Base-by-base conservation (phyloP, 2,797 vertebrate species). In the Ataeniobius toweri region DNA sequence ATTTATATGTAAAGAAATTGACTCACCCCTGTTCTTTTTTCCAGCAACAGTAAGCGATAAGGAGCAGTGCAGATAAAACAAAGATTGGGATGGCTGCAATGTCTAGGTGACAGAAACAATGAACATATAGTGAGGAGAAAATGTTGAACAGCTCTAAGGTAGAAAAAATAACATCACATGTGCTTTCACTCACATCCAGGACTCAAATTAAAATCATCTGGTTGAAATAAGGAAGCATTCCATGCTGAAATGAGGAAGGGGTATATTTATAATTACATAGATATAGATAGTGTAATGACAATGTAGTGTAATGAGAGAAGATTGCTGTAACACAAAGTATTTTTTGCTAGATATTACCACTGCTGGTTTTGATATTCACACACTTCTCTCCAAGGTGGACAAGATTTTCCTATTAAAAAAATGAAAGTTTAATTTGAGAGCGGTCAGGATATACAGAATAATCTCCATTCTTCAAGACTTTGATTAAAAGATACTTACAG, bases 61-160 rank as follows among this genome's bases (percentile, higher is more conserved):
- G 20, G 50, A 0, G 0, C 0, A 16, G 0, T 2, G 0, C 36
- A 0, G 2, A 0, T 0, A 59, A 0, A 10, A 7, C 1, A 53
- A 0, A 1, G 20, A 0, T 0, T 7, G 0, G 0, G 13, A 6
- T 0, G 46, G 0, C 14, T 28, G 16, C 14, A 8, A 6, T 1
- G 0, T 2, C 78, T 75, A n/a, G 1, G 69, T 0, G 3, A 74
- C 5, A 73, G 18, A 75, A 1, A 74, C 77, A 70, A 82, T 24
- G 0, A n/a, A 55, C 41, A 48, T 71, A 13, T 5, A 26, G 12
- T 59, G 9, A 69, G n/a, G 13, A 3, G n/a, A 26, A 26, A 48
- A 48, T 26, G 6, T 48, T 46, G 12, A 46, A 48, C 41, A 26
- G 12, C n/a, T 26, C 24, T 0, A 26, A 69, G 1, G 7, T 16